Base-by-base conservation (phyloP, 2,113 vertebrate species). In the Urocynchramus pylzowi region DNA sequence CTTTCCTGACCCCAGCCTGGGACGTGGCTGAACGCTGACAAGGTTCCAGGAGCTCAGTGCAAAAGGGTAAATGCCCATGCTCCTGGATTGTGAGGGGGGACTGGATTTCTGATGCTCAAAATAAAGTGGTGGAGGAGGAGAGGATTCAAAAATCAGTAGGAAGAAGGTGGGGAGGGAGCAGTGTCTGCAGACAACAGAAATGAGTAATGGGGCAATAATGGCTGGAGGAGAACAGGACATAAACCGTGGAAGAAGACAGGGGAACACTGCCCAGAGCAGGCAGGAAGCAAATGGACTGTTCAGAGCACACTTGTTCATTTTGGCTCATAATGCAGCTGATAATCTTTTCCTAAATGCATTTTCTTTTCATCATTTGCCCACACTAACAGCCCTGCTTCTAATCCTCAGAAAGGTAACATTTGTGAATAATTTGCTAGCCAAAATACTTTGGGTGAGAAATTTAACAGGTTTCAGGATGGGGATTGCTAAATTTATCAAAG, bases 321-420 rank as follows among this genome's bases (percentile, higher is more conserved):
- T 92, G 95, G 93, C 89, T 95, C 5, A 0, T 81, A 81, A 84
- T 33, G 33, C 19, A 77, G 59, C 37, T 0, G 12, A 87, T 95
- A 93, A 95, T 92, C 71, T 77, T 84, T 64, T 93, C 90, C 87
- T 84, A 95, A 96, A 87, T 87, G 64, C 52, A 31, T 95, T 90
- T 86, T 67, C 57, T 75, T 90, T 82, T 77, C 76, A 59, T 84
- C 64, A 47, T 86, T 81, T 77, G 9, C 64, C 44, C 56, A 41
- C 52, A 28, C 35, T 54, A 70, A 67, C 42, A 81, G 47, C 33
- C 28, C 27, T 54, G 69, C 13, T 90, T 81, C 59, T 89, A 93
- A 95, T 56, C 68, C 80, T 78, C 59, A 59, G 64, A 31, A 95
- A 92, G 93, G 86, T 89, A 95, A 75, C 31, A 49, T 70, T 75